Base-by-base conservation (phyloP, 1,140 invertebrate genomes). In the Drosophila punjabiensis region DNA sequence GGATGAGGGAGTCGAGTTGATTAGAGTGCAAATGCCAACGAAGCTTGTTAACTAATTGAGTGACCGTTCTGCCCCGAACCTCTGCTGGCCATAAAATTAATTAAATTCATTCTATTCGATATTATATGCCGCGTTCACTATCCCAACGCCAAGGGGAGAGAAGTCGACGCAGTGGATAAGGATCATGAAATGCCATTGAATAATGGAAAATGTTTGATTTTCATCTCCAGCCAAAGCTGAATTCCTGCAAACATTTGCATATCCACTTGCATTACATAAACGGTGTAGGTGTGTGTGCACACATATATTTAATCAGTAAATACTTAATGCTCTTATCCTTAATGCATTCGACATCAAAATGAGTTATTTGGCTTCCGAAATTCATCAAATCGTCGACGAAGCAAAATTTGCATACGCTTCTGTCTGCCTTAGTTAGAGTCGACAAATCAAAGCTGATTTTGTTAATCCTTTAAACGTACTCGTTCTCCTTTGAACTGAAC, bases 41-140 rank as follows among this genome's bases (percentile, higher is more conserved):
- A 53, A 87, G 85, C 82, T 88, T 87, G 84, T 88, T 79, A 88
- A 81, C 86, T 89, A 85, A 81, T 89, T 81, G 78, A 89, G 75
- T 76, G 64, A 56, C 56, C 56, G 39, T 52, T 55, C 32, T 3
- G 30, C 10, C 20, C 50, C 16, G 11, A 16, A 13, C n/a, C 10
- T 43, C 56, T 30, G 32, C 20, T 65, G 74, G 60, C 48, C 69
- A 75, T 65, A 71, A 89, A 88, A 88, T 89, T 88, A 88, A 88
- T 88, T 88, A 88, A 88, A 85, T 81, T 74, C 68, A 50, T 65
- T 84, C 65, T 64, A 71, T 81, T 84, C 79, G 83, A 80, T 81
- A 71, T n/a, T n/a, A 80, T 76, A 82, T 60, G 55, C 55, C 53
- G 24, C 83, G 80, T 64, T 47, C 13, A 11, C 41, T 4, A 16